Percentiles rank a stretch among this genome's conserved stretches.
Evolutionary conservation across 2,888 invertebrate species (phyloP).

Genomic region (Pandemis heparana): DNA sequence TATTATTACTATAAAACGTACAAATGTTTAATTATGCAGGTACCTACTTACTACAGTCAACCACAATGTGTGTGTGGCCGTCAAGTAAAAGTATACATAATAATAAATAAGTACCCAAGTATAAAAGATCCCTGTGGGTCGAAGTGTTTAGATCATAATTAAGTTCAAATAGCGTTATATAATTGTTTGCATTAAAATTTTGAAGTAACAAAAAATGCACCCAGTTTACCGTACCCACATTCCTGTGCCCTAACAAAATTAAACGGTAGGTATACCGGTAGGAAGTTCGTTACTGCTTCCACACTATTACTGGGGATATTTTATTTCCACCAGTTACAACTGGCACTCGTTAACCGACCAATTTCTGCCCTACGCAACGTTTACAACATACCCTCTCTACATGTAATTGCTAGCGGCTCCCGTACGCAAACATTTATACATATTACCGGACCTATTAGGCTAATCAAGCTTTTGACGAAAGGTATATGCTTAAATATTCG

Average conservation of each 20-base stretch:
- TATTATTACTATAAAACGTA: too few relatives aligned
- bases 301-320: slow-evolving; percentile 39
- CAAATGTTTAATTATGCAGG: too few relatives aligned
- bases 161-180: neutral
- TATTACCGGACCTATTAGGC: slow-evolving; percentile 25
- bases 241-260: slow-evolving; percentile 9
- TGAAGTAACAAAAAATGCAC: neutral
- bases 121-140: too few relatives aligned
- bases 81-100: too few relatives aligned
- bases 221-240: neutral
- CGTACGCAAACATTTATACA: slow-evolving; percentile 34
- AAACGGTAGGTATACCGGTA: slow-evolving; percentile 6
- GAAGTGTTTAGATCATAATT: neutral
- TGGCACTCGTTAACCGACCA: slow-evolving; percentile 37
- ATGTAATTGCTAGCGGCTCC: slow-evolving; percentile 34
- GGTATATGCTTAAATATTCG: slow-evolving; percentile 4
- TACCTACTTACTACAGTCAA: too few relatives aligned
- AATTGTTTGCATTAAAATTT: neutral
- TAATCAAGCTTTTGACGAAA: slow-evolving; percentile 30
- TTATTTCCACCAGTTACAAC: slow-evolving; percentile 38
- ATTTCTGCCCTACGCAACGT: slow-evolving; percentile 37
- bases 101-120: too few relatives aligned
- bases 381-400: slow-evolving; percentile 36
- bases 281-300: slow-evolving; percentile 20
- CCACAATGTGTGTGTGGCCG: too few relatives aligned